Base-by-base conservation (phyloP, 2,888 invertebrate species). In the Synanthedon tipuliformis region DNA sequence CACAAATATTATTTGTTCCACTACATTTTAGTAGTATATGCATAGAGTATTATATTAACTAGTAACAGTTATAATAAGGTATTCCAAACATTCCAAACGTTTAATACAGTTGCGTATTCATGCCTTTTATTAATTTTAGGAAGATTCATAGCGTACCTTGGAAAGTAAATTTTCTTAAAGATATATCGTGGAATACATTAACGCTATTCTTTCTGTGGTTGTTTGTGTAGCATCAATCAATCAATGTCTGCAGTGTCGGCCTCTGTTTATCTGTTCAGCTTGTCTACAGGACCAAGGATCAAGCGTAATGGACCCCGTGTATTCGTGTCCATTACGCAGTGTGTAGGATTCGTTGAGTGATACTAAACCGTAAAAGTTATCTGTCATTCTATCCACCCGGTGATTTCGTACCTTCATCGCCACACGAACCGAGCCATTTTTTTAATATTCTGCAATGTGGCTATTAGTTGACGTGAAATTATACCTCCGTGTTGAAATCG, bases 171-270 rank as follows among this genome's bases (percentile, higher is more conserved):
- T 34, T 23, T 34, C 27, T 34, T 27, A 27, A 27, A 65, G 64
- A 68, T 69, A 66, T 64, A 67, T 61, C 62, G 58, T 57, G 51
- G 59, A 61, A 69, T 68, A 68, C 65, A 64, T 68, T 63, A 61
- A 59, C 65, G 69, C 67, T 73, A 71, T 65, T 59, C 64, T 57
- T 64, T 61, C 60, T 63, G 62, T 57, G 53, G 52, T 64, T 64
- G 23, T 23, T 23, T 23, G 59, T 59, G 63, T 59, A 60, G 62
- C 77, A 83, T 85, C 81, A 78, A 82, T 85, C 81, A 78, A 82
- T 84, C 83, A 81, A 75, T 81, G 81, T 82, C 78, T 71, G 63
- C 59, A 62, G 61, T 64, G 62, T 58, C 61, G 62, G 63, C 61
- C 67, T 66, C 67, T 74, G 71, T 72, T 75, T 78, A 75, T 76